Conservation (phyloP, 2,113 vertebrate species). For the Cinclus mexicanus region DNA sequence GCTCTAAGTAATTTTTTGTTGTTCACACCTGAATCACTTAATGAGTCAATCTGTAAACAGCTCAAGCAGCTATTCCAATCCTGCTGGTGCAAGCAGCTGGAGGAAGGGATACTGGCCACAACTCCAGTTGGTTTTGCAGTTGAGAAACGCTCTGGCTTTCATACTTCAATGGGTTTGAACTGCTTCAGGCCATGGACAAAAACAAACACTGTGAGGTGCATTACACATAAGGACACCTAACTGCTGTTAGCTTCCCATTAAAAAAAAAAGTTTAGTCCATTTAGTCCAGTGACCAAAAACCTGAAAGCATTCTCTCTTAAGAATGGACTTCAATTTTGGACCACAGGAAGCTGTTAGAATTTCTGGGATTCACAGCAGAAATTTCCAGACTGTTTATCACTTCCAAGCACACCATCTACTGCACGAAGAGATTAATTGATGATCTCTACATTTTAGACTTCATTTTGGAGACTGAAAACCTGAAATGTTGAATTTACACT, state of each 20-base stretch:
- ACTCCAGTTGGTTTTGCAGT: background rate
- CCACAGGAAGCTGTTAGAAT: background rate
- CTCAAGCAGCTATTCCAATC: background rate
- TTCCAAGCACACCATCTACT: accelerated
- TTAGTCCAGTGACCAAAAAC: background rate
- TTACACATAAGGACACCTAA: background rate
- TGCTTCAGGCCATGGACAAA: background rate
- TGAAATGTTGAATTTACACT: background rate
- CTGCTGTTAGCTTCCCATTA: background rate
- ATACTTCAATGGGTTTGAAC: background rate
- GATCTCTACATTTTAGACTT: background rate
- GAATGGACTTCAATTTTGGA: background rate
- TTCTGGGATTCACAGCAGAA: background rate
- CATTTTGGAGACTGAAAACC: background rate
- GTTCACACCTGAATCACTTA: background rate
- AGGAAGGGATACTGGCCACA: background rate
- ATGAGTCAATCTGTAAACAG: background rate
- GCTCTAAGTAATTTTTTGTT: background rate
- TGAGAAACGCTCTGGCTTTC: background rate
- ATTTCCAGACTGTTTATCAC: background rate
- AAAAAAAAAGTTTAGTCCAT: background rate
- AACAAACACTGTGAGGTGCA: background rate
- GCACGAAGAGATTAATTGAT: background rate
- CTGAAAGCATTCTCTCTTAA: background rate
- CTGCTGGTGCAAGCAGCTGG: background rate